Evolutionary conservation across 2,113 vertebrate species (phyloP).

Genomic region (Megalops atlanticus): DNA sequence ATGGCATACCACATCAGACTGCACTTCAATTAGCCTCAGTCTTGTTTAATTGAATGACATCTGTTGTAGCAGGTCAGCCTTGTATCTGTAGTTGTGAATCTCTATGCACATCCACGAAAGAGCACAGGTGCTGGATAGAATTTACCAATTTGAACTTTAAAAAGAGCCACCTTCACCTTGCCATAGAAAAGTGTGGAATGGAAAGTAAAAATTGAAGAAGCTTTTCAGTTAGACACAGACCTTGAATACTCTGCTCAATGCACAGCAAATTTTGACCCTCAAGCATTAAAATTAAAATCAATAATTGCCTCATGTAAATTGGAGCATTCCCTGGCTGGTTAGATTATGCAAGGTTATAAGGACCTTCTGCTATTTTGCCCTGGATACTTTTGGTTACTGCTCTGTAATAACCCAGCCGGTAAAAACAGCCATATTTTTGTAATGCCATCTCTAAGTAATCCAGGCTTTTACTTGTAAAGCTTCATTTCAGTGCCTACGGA

Average conservation of each 20-base stretch:
- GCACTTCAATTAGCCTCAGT: conserved; percentile 44
- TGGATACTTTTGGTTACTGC: conserved; percentile 34
- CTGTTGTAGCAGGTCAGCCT: conserved; percentile 40
- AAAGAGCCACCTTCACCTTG: background rate
- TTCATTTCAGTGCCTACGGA: too few species aligned
- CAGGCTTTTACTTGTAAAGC: background rate
- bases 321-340: conserved; percentile 36
- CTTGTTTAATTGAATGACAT: conserved; percentile 47
- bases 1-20: too few species aligned
- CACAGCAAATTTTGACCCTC: conserved; percentile 40
- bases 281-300: conserved; percentile 46
- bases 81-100: conserved; percentile 47
- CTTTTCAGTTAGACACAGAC: conserved; percentile 33
- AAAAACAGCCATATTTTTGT: conserved; percentile 31
- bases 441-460: conserved; percentile 42
- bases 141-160: background rate
- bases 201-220: background rate
- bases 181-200: background rate
- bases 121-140: too few species aligned
- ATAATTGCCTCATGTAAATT: conserved; percentile 33
- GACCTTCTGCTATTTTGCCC: conserved; percentile 44
- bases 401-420: conserved; percentile 37
- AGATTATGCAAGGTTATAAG: conserved; percentile 57
- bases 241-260: conserved; percentile 40
- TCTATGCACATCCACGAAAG: conserved; percentile 9